phyloP scores from a whole-genome alignment of 2,888 invertebrate genomes.

The Coremacera marginata region DNA sequence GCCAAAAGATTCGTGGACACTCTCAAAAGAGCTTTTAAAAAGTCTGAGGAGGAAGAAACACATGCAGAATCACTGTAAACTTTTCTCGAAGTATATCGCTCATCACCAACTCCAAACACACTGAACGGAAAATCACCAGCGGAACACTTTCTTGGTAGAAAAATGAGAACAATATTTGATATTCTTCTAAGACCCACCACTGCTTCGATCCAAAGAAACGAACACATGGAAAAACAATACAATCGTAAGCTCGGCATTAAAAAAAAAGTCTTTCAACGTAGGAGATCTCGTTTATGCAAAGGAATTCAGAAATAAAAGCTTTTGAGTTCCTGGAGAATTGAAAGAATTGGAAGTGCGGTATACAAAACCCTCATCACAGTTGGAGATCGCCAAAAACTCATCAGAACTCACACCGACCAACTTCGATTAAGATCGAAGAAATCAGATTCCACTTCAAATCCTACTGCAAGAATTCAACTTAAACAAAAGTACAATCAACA shows the following conservation, averaged over 20 bases:
- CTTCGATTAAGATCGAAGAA: background rate
- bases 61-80: conserved; percentile 1
- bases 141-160: conserved; percentile 23
- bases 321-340: conserved; percentile 25
- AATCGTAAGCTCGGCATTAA: conserved; percentile 14
- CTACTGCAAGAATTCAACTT: background rate
- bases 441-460: background rate
- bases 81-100: conserved; percentile 33
- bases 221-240: conserved; percentile 18
- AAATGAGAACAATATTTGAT: conserved; percentile 31
- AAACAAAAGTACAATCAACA: background rate
- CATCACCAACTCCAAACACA: background rate
- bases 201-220: background rate
- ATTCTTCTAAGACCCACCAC: background rate
- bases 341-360: background rate
- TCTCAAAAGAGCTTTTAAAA: conserved; percentile 32
- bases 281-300: conserved; percentile 22
- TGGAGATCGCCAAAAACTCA: background rate
- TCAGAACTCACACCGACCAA: conserved; percentile 3
- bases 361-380: background rate
- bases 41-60: conserved; percentile 25
- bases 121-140: conserved; percentile 18
- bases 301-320: conserved; percentile 15
- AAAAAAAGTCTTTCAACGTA: background rate
- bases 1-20: conserved; percentile 30